phyloP scores from a whole-genome alignment of 2,888 invertebrate species.

The Harpalus rufipes region DNA sequence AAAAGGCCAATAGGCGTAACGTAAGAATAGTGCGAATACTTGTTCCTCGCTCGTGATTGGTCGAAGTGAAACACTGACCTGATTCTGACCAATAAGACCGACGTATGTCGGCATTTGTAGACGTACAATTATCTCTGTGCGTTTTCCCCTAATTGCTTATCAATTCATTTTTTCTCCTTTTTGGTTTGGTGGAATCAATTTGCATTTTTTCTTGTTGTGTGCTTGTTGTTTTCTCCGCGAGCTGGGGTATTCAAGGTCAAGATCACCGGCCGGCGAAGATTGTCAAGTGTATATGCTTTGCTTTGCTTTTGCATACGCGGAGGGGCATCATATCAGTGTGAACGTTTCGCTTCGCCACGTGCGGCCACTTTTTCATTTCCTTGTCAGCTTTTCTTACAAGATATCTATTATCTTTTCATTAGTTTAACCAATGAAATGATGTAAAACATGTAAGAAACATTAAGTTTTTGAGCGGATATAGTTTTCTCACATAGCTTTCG shows the following conservation, averaged over 20 bases:
- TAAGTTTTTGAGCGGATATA: too few species aligned
- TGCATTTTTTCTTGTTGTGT: slow-evolving; percentile 54
- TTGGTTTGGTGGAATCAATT: slow-evolving; percentile 59
- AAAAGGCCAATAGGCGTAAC: slow-evolving; percentile 74
- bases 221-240: slow-evolving; percentile 53
- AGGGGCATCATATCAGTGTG: neutral
- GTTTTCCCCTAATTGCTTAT: slow-evolving; percentile 66
- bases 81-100: slow-evolving; percentile 69
- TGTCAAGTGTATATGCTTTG: slow-evolving; percentile 25
- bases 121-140: slow-evolving; percentile 64
- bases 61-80: slow-evolving; percentile 70
- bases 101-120: slow-evolving; percentile 66
- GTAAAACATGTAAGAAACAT: too few species aligned
- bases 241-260: slow-evolving; percentile 57
- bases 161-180: slow-evolving; percentile 62
- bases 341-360: neutral
- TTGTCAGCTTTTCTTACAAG: neutral
- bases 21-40: slow-evolving; percentile 69
- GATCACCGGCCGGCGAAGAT: slow-evolving; percentile 39
- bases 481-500: too few species aligned
- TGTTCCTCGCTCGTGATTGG: slow-evolving; percentile 69
- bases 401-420: neutral
- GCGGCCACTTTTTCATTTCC: slow-evolving; percentile 16
- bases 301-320: neutral
- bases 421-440: neutral